Conservation (phyloP, 2,113 vertebrate genomes). For the Etia nguti region DNA sequence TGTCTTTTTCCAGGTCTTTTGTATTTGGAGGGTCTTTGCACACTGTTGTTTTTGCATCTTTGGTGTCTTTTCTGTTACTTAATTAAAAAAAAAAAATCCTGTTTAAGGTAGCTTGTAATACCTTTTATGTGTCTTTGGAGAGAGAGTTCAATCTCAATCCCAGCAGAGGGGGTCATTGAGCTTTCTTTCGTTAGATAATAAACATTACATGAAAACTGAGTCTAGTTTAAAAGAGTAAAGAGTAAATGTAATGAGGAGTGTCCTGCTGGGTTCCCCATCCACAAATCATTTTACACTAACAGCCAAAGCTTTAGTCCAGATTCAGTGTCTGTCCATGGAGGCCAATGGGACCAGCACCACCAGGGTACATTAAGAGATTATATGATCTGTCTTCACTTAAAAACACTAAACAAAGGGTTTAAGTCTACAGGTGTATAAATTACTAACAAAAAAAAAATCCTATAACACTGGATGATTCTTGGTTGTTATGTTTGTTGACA, state of each 20-base stretch:
- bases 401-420: neutral
- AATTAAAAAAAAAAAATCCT: rapidly evolving
- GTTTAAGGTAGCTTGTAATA: neutral
- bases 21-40: neutral
- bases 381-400: neutral
- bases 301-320: neutral
- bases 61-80: neutral
- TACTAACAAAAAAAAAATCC: neutral
- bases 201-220: neutral
- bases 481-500: neutral
- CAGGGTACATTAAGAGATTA: neutral
- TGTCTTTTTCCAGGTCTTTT: neutral
- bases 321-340: neutral
- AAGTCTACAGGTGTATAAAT: neutral
- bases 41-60: neutral
- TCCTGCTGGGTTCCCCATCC: neutral
- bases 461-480: neutral
- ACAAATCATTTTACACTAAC: neutral
- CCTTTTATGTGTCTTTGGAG: neutral
- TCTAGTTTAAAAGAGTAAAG: neutral
- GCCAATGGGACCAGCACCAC: neutral
- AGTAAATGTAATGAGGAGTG: neutral
- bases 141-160: neutral
- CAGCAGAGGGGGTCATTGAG: neutral
- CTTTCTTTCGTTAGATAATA: neutral